Percentiles rank a stretch among this genome's conserved stretches.
These are phyloP conservation scores for Dyspetes luteomarginatus DNA, from an alignment of 2,888 invertebrate species.

Conservation along the genomic window DNA sequence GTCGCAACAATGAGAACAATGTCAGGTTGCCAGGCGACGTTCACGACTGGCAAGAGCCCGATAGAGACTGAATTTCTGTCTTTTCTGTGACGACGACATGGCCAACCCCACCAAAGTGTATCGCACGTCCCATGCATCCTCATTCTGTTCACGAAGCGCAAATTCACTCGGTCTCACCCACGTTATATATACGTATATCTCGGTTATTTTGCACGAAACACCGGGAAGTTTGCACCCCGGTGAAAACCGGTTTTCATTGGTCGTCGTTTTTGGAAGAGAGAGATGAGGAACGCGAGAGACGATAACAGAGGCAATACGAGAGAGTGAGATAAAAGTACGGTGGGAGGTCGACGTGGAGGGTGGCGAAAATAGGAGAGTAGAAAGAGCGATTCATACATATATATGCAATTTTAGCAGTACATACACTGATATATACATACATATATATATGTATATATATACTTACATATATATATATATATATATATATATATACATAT, in stretches of 20 bases:
- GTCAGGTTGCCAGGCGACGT: slow-evolving; percentile 45
- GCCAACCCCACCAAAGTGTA: slow-evolving; percentile 31
- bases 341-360: slow-evolving; percentile 29
- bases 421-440: not conserved
- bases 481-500: not conserved
- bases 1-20: slow-evolving; percentile 27
- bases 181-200: slow-evolving; percentile 14
- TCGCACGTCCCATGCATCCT: slow-evolving; percentile 2
- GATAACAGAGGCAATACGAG: slow-evolving; percentile 14
- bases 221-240: slow-evolving; percentile 62
- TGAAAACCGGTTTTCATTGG: slow-evolving; percentile 58
- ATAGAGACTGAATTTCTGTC: slow-evolving; percentile 41
- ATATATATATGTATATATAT: not conserved
- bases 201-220: slow-evolving; percentile 63
- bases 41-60: slow-evolving; percentile 20
- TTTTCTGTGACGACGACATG: slow-evolving; percentile 23
- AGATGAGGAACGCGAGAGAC: slow-evolving; percentile 19
- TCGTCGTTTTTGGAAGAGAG: slow-evolving; percentile 38
- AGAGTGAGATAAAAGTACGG: slow-evolving; percentile 8
- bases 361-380: slow-evolving; percentile 10
- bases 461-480: not conserved
- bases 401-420: too few relatives aligned
- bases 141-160: slow-evolving; percentile 28
- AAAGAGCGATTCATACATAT: slow-evolving; percentile 2
- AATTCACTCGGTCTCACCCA: slow-evolving; percentile 21